Evolutionary conservation across 2,888 invertebrate species (phyloP).

Genomic region (Brachypalpus laphriformis): DNA sequence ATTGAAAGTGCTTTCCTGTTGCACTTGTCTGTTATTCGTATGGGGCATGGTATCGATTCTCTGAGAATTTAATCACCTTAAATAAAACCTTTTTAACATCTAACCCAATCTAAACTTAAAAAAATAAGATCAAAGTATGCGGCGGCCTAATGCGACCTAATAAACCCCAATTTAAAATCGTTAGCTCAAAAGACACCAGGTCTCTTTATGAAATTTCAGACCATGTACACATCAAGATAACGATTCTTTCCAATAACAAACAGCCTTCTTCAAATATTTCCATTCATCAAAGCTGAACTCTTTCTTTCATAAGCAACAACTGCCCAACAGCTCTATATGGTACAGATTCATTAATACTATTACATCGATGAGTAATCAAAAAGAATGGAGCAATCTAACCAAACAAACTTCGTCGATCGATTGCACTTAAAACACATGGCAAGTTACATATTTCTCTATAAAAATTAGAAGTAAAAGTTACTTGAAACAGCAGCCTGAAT

Average conservation of each 20-base stretch:
- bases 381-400: conserved; percentile 27
- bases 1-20: too few species aligned
- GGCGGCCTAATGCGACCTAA: too few species aligned
- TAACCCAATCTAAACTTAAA: too few species aligned
- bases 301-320: background rate
- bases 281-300: background rate
- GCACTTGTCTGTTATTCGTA: too few species aligned
- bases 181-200: background rate
- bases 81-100: too few species aligned
- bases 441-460: background rate
- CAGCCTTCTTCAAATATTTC: background rate
- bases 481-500: conserved; percentile 20
- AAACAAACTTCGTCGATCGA: conserved; percentile 45
- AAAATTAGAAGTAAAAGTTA: conserved; percentile 53
- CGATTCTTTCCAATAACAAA: background rate
- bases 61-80: too few species aligned
- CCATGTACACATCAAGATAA: background rate
- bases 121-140: too few species aligned
- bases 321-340: background rate
- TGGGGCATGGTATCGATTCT: too few species aligned
- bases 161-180: background rate
- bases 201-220: background rate
- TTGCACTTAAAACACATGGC: conserved; percentile 38
- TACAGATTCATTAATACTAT: background rate
- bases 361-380: conserved; percentile 7